Conservation (phyloP, 1,140 invertebrate species). For the Anoplophora glabripennis region DNA sequence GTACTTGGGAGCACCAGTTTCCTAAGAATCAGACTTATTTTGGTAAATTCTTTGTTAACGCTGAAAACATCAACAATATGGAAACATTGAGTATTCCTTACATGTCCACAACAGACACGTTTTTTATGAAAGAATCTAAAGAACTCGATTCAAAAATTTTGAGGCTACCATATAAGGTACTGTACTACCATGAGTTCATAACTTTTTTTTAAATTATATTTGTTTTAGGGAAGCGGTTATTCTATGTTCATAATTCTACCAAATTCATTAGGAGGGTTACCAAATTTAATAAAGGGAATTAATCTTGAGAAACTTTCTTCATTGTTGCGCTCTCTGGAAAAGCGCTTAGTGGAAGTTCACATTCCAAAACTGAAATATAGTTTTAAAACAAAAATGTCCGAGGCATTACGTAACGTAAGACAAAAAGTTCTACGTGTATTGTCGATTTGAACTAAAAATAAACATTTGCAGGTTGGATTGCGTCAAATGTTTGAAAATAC, state of each 20-base stretch:
- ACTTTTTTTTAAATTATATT: not conserved
- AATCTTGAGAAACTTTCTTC: slow-evolving; percentile 54
- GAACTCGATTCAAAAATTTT: slow-evolving; percentile 71
- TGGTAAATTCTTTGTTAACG: slow-evolving; percentile 56
- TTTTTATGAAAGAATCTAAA: slow-evolving; percentile 62
- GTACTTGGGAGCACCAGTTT: slow-evolving; percentile 71
- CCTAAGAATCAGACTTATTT: slow-evolving; percentile 53
- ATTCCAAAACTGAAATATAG: slow-evolving; percentile 79
- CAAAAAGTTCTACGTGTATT: not conserved
- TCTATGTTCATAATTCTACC: slow-evolving; percentile 73
- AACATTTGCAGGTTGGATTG: slow-evolving; percentile 61
- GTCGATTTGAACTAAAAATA: not conserved
- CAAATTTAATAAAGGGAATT: slow-evolving; percentile 57
- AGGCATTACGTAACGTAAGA: slow-evolving; percentile 61
- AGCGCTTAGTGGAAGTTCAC: slow-evolving; percentile 58
- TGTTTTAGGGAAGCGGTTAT: slow-evolving; percentile 64
- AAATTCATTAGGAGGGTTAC: slow-evolving; percentile 58
- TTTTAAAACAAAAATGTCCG: slow-evolving; percentile 60
- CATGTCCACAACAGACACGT: slow-evolving; percentile 64
- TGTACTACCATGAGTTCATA: not conserved
- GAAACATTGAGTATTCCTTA: slow-evolving; percentile 52
- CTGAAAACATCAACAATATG: slow-evolving; percentile 20
- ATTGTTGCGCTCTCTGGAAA: slow-evolving; percentile 57
- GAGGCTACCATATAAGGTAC: slow-evolving; percentile 72
- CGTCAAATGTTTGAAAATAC: slow-evolving; percentile 65